Conservation (phyloP, 2,888 invertebrate species). For the Deilephila elpenor region DNA sequence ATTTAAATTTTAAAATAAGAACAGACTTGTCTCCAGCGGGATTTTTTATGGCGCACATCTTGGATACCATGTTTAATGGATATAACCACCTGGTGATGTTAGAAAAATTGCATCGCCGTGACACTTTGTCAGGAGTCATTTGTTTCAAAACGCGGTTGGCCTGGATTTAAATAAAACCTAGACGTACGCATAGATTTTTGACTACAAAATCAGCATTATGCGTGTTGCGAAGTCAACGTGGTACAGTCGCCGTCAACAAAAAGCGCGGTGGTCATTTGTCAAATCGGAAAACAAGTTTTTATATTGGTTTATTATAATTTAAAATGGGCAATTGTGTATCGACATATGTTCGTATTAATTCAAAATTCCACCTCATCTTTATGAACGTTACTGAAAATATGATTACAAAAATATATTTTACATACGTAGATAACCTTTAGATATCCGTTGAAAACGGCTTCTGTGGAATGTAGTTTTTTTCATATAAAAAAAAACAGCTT, state of each 20-base stretch:
- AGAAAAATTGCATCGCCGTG: constrained; percentile 77
- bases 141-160: constrained; percentile 59
- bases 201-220: constrained; percentile 46
- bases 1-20: constrained; percentile 35
- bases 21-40: constrained; percentile 30
- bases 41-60: constrained; percentile 54
- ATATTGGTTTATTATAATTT: constrained; percentile 6
- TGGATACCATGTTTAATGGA: constrained; percentile 75
- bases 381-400: constrained; percentile 13
- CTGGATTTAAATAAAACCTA: constrained; percentile 74
- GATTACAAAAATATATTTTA: not conserved
- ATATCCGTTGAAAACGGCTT: not conserved
- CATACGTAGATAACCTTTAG: constrained; percentile 19
- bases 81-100: constrained; percentile 76
- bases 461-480: not conserved
- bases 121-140: constrained; percentile 77
- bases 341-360: constrained; percentile 28
- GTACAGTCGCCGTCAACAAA: constrained; percentile 38
- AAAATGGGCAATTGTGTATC: constrained; percentile 11
- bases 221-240: constrained; percentile 34
- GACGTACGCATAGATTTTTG: constrained; percentile 48
- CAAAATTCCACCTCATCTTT: constrained; percentile 39
- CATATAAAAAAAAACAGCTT: not conserved
- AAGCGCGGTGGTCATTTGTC: constrained; percentile 26
- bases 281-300: constrained; percentile 18